phyloP scores from a whole-genome alignment of 2,113 vertebrate species.

The Cyanistes caeruleus region DNA sequence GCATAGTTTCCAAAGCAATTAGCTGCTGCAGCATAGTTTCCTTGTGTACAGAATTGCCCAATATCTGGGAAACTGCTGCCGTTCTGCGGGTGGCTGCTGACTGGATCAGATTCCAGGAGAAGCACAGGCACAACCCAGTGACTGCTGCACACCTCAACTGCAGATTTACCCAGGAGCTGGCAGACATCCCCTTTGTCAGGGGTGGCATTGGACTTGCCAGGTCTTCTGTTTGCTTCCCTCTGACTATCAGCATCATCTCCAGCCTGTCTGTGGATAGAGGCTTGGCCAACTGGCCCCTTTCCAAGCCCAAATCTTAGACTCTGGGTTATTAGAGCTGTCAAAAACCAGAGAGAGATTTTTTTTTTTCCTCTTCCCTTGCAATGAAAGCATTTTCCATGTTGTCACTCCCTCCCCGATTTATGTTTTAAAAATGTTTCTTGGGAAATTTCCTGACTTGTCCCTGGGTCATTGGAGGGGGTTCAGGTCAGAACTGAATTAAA shows the following conservation, averaged over 20 bases:
- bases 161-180: background rate
- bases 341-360: background rate
- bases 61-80: background rate
- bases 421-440: background rate
- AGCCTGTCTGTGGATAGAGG: background rate
- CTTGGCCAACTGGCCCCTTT: constrained; percentile 37
- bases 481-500: background rate
- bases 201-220: background rate
- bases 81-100: background rate
- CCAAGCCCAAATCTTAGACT: constrained; percentile 51
- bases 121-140: background rate
- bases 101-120: background rate
- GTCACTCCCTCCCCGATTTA: background rate
- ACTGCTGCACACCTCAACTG: background rate
- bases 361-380: background rate
- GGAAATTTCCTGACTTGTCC: background rate
- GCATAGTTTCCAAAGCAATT: background rate
- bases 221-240: constrained; percentile 36
- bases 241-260: constrained; percentile 24
- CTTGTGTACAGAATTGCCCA: background rate
- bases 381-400: background rate
- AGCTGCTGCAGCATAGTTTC: background rate
- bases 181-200: background rate
- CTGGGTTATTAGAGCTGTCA: constrained; percentile 44
- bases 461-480: background rate